Evolutionary conservation across 2,113 vertebrate genomes (phyloP).

Genomic region (Atherinomorus stipes): DNA sequence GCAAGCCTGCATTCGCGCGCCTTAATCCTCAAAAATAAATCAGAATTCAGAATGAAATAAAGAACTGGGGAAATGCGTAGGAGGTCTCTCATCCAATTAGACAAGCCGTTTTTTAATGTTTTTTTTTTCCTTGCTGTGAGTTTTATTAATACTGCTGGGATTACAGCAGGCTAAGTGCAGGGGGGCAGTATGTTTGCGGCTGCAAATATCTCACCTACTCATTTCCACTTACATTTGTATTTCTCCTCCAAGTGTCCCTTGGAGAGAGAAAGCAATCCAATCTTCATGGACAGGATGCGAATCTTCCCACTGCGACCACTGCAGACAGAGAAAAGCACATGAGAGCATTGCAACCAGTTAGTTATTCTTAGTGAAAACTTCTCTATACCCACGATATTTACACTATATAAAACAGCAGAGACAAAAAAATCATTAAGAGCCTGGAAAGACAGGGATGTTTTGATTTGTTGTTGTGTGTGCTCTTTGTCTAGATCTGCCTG

Average conservation of each 20-base stretch:
- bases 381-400: slow-evolving; percentile 13
- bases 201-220: slow-evolving; percentile 8
- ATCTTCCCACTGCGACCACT: slow-evolving; percentile 97
- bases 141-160: slow-evolving; percentile 65
- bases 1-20: slow-evolving; percentile 50
- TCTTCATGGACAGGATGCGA: slow-evolving; percentile 94
- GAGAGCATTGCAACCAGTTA: neutral
- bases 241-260: slow-evolving; percentile 98
- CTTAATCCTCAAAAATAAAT: slow-evolving; percentile 68
- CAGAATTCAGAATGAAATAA: slow-evolving; percentile 68
- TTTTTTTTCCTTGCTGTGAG: slow-evolving; percentile 22
- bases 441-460: neutral
- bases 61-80: slow-evolving; percentile 55
- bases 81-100: slow-evolving; percentile 79
- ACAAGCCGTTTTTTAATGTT: slow-evolving; percentile 31
- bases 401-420: slow-evolving; percentile 20
- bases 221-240: slow-evolving; percentile 91
- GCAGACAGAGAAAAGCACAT: slow-evolving; percentile 26
- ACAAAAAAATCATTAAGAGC: slow-evolving; percentile 38
- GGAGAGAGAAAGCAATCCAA: slow-evolving; percentile 94
- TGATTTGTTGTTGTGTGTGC: neutral
- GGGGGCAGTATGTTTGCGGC: neutral
- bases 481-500: neutral
- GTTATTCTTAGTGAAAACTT: neutral
- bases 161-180: too few relatives aligned